These are phyloP conservation scores for Bombus picipes DNA, from an alignment of 1,140 invertebrate genomes.

Conservation along the genomic window DNA sequence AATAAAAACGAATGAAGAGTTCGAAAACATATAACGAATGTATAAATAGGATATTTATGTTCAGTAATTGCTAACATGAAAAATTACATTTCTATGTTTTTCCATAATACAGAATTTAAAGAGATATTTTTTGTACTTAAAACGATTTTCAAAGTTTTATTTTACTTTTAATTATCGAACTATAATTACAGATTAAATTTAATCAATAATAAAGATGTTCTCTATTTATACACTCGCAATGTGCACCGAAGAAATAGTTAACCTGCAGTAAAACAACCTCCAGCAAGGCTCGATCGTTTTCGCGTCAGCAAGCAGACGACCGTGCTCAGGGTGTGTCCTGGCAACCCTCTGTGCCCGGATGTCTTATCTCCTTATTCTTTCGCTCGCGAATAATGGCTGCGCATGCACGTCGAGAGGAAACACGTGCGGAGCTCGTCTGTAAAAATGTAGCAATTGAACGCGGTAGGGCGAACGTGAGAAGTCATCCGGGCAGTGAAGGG, in stretches of 20 bases:
- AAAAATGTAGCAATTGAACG: constrained; percentile 23
- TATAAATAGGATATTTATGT: background rate
- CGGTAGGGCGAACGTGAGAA: constrained; percentile 39
- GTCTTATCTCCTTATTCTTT: constrained; percentile 21
- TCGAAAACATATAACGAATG: background rate
- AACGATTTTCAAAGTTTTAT: background rate
- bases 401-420: background rate
- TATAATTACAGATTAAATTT: background rate
- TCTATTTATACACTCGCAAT: background rate
- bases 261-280: background rate
- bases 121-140: too few relatives aligned
- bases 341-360: constrained; percentile 28
- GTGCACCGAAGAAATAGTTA: background rate
- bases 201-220: background rate
- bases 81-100: background rate
- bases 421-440: constrained; percentile 30
- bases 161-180: background rate
- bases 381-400: background rate
- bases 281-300: constrained; percentile 43
- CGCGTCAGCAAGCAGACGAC: constrained; percentile 46
- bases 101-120: background rate
- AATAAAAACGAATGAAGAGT: background rate
- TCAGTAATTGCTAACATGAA: background rate
- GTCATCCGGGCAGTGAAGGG: constrained; percentile 3
- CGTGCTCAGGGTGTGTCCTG: constrained; percentile 36